Evolutionary conservation across 2,797 vertebrate species (phyloP).

Genomic region (Falco cherrug): DNA sequence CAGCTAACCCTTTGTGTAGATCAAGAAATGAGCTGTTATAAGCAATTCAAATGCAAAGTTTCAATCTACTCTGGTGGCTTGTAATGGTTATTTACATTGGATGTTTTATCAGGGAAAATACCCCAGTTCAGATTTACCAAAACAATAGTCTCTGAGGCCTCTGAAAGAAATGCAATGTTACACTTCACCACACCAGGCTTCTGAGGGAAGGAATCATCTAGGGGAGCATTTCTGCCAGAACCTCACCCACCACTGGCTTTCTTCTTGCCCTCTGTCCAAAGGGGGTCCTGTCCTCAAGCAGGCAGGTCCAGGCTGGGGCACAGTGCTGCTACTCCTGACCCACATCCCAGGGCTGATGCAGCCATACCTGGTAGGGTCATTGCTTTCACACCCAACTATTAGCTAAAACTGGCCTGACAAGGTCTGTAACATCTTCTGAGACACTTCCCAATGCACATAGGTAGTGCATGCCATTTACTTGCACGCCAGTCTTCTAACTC

Average conservation of each 20-base stretch:
- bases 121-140: neutral
- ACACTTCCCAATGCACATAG: neutral
- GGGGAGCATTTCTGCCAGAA: neutral
- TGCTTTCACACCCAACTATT: neutral
- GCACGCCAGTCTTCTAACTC: neutral
- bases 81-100: neutral
- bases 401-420: neutral
- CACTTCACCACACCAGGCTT: neutral
- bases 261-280: neutral
- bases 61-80: neutral
- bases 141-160: neutral
- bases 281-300: neutral
- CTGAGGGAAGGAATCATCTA: neutral
- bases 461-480: neutral
- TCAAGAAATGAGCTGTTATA: neutral
- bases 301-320: neutral
- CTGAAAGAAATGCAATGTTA: neutral
- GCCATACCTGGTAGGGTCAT: neutral
- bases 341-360: accelerated
- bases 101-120: neutral
- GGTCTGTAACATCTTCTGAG: neutral
- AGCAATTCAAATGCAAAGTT: neutral
- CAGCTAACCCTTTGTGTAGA: neutral
- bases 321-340: accelerated
- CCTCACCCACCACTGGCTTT: neutral